Evolutionary conservation across 2,888 invertebrate species (phyloP), one percentile per base, ranked within the genome.

Genomic region (Mesorhabditis spiculigera): DNA sequence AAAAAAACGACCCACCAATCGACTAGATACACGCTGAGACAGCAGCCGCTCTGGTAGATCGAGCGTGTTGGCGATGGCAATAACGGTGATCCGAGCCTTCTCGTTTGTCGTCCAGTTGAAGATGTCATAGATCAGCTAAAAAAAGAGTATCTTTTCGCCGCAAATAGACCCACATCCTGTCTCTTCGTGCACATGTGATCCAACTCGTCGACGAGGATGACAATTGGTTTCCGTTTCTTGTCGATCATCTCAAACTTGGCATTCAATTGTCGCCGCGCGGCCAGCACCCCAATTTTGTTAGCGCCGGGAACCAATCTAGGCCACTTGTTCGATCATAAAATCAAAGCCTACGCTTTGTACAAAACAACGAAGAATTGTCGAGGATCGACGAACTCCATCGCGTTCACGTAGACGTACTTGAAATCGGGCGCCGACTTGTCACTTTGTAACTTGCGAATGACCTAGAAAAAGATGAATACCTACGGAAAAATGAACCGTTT

Each of bases 61-160:
- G 93, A 97, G 94, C 0, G 98, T 97, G 87, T 98, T 98, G 63
- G 97, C 96, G 73, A 99, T 95, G 4, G 96, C 94, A 1, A 98
- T 89, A 0, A 98, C 93, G 3, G 94, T 91, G 62, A 98, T 89
- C 67, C 91, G 90, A 0, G 93, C 91, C 0, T 90, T 88, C 45
- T 90, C 89, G 85, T 92, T 91, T 0, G 91, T 91, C 0, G 96
- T 93, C 96, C 97, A 98, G 86, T 98, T 96, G 87, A 98, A 90
- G 73, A 98, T 89, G 87, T 94, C 95, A 88, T 99, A 99, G 61
- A 98, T 91, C 0, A 75, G 61, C 70, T 74, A 45, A 45, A 65
- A 41, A 45, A 43, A n/a, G n/a, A 97, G 94, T 63, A 28, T 4
- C 63, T n/a, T 8, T 13, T 50, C 13, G 3, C 28, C 28, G 28